A percentile compares a stretch with the other conserved stretches of the same genome.
phyloP scores from a whole-genome alignment of 2,797 vertebrate species.

The Mico argentatus region DNA sequence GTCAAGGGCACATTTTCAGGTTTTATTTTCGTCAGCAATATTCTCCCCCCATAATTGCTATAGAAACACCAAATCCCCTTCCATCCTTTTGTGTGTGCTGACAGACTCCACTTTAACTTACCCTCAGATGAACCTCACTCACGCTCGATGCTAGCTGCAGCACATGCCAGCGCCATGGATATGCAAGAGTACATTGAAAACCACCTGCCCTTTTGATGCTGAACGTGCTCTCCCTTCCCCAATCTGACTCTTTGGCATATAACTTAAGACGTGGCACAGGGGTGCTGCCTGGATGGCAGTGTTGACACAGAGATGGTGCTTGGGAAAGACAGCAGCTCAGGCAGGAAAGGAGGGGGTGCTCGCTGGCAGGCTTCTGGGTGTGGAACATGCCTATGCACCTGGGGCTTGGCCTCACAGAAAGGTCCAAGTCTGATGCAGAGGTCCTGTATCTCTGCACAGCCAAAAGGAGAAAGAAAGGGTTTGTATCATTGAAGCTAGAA shows the following conservation, averaged over 20 bases:
- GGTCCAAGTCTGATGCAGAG: background rate
- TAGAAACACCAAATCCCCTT: slow-evolving; percentile 67
- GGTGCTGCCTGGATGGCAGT: background rate
- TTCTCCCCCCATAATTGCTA: slow-evolving; percentile 47
- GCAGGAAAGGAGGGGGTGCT: background rate
- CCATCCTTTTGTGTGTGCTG: background rate
- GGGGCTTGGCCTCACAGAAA: fast-evolving
- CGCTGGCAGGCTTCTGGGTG: fast-evolving
- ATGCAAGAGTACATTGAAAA: background rate
- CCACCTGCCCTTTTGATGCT: fast-evolving
- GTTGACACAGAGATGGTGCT: background rate
- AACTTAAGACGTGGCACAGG: background rate
- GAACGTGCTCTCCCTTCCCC: background rate
- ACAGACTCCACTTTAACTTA: background rate
- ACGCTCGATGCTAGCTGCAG: fast-evolving
- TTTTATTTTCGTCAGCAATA: slow-evolving; percentile 51
- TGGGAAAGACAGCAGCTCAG: background rate
- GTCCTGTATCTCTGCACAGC: background rate
- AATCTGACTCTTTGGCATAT: background rate
- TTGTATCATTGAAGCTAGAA: fast-evolving
- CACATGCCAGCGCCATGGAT: fast-evolving
- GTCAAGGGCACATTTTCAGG: slow-evolving; percentile 35
- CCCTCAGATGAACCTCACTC: background rate
- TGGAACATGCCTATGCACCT: fast-evolving
- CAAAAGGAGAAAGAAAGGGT: background rate